phyloP scores from a whole-genome alignment of 2,113 vertebrate species.

The Gobio gobio region DNA sequence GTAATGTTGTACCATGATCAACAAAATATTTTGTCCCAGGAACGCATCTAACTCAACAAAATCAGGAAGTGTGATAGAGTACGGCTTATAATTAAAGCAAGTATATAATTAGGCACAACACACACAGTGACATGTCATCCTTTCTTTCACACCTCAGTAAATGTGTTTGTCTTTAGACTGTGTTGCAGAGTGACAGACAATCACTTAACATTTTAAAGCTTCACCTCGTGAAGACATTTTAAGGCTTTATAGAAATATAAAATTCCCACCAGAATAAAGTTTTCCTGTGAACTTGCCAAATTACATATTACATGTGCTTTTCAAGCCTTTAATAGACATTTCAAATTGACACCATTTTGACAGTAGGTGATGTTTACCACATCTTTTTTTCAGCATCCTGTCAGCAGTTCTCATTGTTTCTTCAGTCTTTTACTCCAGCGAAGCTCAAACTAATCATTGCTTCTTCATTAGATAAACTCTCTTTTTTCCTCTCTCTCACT shows the following conservation, averaged over 20 bases:
- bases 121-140: not conserved
- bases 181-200: not conserved
- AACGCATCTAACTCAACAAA: too few relatives aligned
- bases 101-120: not conserved
- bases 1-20: too few relatives aligned
- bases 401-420: not conserved
- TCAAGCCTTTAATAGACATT: not conserved
- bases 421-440: not conserved
- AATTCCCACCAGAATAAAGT: not conserved
- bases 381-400: not conserved
- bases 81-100: not conserved
- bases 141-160: not conserved
- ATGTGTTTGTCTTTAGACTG: not conserved
- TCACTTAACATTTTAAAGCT: constrained; percentile 1
- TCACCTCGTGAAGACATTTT: constrained; percentile 1
- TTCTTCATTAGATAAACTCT: constrained; percentile 18
- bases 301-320: not conserved
- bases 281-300: not conserved
- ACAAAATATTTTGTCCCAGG: too few relatives aligned
- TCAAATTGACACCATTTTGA: not conserved
- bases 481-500: not conserved
- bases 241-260: constrained; percentile 3
- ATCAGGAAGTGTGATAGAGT: too few relatives aligned
- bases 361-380: constrained; percentile 3
- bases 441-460: constrained; percentile 5